These are phyloP conservation scores for Trinorchestia longiramus DNA, from an alignment of 1,140 invertebrate species.

Conservation along the genomic window DNA sequence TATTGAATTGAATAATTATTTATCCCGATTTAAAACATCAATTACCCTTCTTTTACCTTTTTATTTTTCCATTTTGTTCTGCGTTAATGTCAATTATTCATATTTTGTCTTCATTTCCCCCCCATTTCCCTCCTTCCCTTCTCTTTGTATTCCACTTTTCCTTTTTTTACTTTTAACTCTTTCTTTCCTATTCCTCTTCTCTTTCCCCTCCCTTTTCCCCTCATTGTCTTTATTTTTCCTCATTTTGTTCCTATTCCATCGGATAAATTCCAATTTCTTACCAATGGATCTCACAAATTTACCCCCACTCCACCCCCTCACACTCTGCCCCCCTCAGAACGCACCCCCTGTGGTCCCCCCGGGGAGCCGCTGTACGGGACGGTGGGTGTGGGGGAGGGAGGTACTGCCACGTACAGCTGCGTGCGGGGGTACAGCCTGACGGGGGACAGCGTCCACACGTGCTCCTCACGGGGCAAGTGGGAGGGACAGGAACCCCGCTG, in stretches of 20 bases:
- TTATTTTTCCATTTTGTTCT: too few relatives aligned
- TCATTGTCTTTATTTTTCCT: background rate
- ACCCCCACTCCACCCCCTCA: background rate
- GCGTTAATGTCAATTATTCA: too few relatives aligned
- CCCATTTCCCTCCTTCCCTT: background rate
- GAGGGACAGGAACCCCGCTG: constrained; percentile 67
- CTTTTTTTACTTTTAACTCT: background rate
- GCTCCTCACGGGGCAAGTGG: constrained; percentile 67
- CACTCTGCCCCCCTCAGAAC: constrained; percentile 60
- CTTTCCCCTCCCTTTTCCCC: background rate
- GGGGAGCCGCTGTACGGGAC: constrained; percentile 67
- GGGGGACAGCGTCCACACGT: constrained; percentile 78
- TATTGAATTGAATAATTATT: too few relatives aligned
- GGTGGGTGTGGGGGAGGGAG: constrained; percentile 73
- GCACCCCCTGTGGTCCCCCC: constrained; percentile 67
- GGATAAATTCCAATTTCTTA: too few relatives aligned
- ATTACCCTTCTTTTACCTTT: too few relatives aligned
- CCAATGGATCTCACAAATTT: too few relatives aligned
- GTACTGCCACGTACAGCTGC: constrained; percentile 85
- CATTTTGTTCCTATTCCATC: too few relatives aligned
- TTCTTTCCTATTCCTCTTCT: background rate
- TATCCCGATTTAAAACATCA: too few relatives aligned
- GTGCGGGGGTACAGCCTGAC: constrained; percentile 82
- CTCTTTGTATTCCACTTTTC: background rate
- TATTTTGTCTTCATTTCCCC: too few relatives aligned